A percentile compares a stretch with the other conserved stretches of the same genome.
These are phyloP conservation scores for Toxostoma redivivum DNA, from an alignment of 2,113 vertebrate species.

Conservation along the genomic window DNA sequence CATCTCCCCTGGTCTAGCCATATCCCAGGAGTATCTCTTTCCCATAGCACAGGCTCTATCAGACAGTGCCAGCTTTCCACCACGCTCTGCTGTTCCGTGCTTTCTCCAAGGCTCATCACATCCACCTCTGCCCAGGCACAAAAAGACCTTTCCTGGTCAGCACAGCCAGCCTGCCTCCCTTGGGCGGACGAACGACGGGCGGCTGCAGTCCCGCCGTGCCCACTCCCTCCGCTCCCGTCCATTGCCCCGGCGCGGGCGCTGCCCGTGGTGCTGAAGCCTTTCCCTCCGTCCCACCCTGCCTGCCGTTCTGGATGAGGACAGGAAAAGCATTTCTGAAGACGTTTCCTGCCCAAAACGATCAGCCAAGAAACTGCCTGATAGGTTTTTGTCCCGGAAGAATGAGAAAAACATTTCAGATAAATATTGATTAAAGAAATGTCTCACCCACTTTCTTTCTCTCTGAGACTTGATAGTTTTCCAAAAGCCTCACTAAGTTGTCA, in stretches of 20 bases:
- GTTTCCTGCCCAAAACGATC: not conserved
- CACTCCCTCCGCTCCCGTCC: not conserved
- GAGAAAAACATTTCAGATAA: not conserved
- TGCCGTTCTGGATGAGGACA: accelerated
- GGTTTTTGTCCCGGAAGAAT: not conserved
- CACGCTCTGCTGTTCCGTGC: accelerated
- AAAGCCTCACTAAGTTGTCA: not conserved
- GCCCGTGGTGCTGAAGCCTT: not conserved
- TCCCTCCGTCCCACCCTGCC: accelerated
- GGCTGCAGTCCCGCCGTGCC: accelerated
- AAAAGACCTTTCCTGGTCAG: not conserved
- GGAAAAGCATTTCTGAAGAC: not conserved
- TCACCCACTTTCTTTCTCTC: not conserved
- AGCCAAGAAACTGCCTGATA: not conserved
- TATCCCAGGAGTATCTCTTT: no score
- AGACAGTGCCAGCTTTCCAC: not conserved
- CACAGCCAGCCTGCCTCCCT: accelerated
- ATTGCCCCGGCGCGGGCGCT: accelerated
- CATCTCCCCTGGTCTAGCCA: not conserved
- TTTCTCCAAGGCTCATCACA: not conserved
- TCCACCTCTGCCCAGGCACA: not conserved
- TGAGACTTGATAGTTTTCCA: not conserved
- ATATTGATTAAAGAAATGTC: not conserved
- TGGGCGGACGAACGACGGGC: accelerated
- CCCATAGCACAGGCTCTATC: not conserved